Percentiles rank a stretch among this genome's conserved stretches.
phyloP scores from a whole-genome alignment of 1,140 invertebrate genomes.

The Muscidifurax raptorellus region DNA sequence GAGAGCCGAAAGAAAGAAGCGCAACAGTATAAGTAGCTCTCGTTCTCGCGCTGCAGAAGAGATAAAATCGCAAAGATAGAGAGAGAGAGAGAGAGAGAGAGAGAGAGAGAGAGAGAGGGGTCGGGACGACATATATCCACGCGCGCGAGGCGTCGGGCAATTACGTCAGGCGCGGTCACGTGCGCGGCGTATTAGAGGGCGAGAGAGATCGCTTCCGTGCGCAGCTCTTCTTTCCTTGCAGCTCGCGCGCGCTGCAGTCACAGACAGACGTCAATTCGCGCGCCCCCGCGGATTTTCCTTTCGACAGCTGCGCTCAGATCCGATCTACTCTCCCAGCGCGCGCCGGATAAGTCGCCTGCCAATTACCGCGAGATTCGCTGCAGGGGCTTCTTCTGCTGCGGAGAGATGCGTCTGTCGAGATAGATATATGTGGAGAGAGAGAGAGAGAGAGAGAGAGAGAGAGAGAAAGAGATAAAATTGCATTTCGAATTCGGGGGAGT shows the following conservation, averaged over 20 bases:
- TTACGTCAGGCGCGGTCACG: constrained; percentile 65
- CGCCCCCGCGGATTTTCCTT: constrained; percentile 55
- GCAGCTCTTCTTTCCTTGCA: not conserved
- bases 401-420: not conserved
- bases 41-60: not conserved
- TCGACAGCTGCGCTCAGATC: constrained; percentile 36
- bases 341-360: constrained; percentile 57
- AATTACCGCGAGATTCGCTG: constrained; percentile 56
- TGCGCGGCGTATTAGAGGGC: constrained; percentile 61
- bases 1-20: not conserved
- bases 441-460: no score
- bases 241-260: not conserved
- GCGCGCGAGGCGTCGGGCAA: constrained; percentile 52
- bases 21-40: not conserved
- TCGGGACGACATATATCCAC: not conserved
- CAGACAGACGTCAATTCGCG: not conserved
- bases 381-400: not conserved
- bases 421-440: no score
- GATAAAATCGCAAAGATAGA: constrained; percentile 47
- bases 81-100: no score
- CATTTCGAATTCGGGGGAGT: constrained; percentile 4
- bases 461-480: constrained; percentile 29
- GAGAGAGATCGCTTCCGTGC: constrained; percentile 59
- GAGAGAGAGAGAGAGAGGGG: not conserved
- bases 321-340: constrained; percentile 16